These are phyloP conservation scores for Drosophila niveifrons DNA, from an alignment of 2,888 invertebrate species.

Conservation along the genomic window DNA sequence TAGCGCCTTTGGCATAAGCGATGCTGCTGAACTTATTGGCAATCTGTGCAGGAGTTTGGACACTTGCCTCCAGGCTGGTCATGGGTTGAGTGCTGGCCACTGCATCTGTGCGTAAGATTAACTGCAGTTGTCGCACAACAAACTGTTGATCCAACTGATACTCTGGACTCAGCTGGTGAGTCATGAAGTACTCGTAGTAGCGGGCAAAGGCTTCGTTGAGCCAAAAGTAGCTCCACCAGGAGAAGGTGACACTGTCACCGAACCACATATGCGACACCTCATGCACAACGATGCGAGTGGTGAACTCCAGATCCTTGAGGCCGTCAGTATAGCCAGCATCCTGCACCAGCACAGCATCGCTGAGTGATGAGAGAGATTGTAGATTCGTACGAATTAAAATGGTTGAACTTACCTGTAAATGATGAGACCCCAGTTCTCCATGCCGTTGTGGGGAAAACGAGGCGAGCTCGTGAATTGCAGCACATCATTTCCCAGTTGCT, in stretches of 20 bases:
- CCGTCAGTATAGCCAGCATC: constrained; percentile 77
- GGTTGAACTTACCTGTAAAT: constrained; percentile 89
- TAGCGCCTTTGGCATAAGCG: constrained; percentile 89
- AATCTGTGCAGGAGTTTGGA: constrained; percentile 87
- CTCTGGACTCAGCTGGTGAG: constrained; percentile 86
- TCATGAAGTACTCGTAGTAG: constrained; percentile 89
- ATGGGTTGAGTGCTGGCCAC: constrained; percentile 87
- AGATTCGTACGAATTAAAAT: background rate
- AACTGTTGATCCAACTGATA: constrained; percentile 90
- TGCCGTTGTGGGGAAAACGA: constrained; percentile 91
- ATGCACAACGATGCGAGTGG: constrained; percentile 86
- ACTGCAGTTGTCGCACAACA: constrained; percentile 89
- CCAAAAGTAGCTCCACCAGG: constrained; percentile 87
- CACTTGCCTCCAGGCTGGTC: constrained; percentile 85
- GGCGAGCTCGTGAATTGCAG: constrained; percentile 92
- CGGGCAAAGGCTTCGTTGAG: constrained; percentile 89
- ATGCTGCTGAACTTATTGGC: constrained; percentile 87
- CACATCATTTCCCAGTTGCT: constrained; percentile 87
- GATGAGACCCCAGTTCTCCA: constrained; percentile 96
- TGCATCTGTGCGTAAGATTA: constrained; percentile 88
- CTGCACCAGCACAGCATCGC: constrained; percentile 69
- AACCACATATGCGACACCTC: constrained; percentile 89
- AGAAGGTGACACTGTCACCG: constrained; percentile 87
- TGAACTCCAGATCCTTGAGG: constrained; percentile 80
- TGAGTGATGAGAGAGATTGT: constrained; percentile 25